Conservation (phyloP, 2,113 vertebrate genomes). For the Laterallus jamaicensis region DNA sequence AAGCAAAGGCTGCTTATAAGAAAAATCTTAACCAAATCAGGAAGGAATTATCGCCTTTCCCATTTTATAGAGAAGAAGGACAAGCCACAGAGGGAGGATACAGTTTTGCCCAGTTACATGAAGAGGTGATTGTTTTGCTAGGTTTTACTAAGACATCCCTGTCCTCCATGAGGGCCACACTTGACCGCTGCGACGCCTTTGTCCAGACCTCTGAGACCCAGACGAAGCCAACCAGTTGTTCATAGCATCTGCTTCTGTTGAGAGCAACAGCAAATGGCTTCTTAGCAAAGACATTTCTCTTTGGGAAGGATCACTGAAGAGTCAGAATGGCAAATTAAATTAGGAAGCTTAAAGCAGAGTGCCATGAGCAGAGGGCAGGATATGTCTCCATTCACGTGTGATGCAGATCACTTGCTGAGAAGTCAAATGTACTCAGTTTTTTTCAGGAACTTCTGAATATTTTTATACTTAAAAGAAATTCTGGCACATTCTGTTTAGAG, state of each 20-base stretch:
- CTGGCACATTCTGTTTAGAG: neutral
- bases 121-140: neutral
- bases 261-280: neutral
- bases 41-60: neutral
- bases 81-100: neutral
- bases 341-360: constrained; percentile 23
- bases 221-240: neutral
- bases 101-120: neutral
- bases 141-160: neutral
- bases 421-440: neutral
- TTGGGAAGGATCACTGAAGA: neutral
- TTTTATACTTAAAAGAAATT: neutral
- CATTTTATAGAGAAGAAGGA: neutral
- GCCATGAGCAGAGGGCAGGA: neutral
- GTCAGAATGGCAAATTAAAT: constrained; percentile 42
- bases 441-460: neutral
- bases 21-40: neutral
- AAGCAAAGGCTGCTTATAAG: neutral
- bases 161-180: neutral
- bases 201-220: neutral
- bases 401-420: neutral
- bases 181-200: neutral
- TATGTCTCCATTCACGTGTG: neutral
- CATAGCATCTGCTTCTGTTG: neutral
- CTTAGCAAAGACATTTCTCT: neutral